These are phyloP conservation scores for Pangasius macronema DNA, from an alignment of 2,797 vertebrate species.

Conservation along the genomic window DNA sequence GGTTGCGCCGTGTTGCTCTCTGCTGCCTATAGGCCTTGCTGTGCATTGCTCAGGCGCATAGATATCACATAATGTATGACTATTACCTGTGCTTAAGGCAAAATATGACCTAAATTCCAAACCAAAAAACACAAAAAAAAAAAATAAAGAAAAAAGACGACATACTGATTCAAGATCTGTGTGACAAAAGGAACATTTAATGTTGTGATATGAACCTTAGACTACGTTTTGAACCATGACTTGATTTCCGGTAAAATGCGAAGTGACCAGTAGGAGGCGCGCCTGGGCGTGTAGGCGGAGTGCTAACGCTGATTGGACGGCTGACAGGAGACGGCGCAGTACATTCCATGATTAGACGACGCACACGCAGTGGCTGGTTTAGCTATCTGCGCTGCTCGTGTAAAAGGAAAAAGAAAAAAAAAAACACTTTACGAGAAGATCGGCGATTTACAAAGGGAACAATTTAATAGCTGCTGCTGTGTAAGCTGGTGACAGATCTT, in stretches of 20 bases:
- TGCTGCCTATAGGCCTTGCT: no score
- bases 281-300: slow-evolving; percentile 28
- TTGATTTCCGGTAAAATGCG: slow-evolving; percentile 66
- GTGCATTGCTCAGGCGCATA: no score
- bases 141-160: no score
- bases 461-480: not conserved
- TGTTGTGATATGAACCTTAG: no score
- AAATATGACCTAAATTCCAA: not conserved
- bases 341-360: not conserved
- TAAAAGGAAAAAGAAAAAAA: not conserved
- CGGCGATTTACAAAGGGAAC: not conserved
- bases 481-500: slow-evolving; percentile 58
- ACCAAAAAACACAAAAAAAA: no score
- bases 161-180: no score
- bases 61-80: no score
- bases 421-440: not conserved
- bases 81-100: not conserved
- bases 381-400: not conserved
- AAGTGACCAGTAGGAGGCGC: slow-evolving; percentile 65
- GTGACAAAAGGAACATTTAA: no score
- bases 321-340: not conserved
- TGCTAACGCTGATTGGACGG: slow-evolving; percentile 42
- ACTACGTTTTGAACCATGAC: slow-evolving; percentile 20
- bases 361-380: not conserved
- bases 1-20: no score